phyloP scores from a whole-genome alignment of 2,888 invertebrate genomes.

The Agonopterix alstromeriana region DNA sequence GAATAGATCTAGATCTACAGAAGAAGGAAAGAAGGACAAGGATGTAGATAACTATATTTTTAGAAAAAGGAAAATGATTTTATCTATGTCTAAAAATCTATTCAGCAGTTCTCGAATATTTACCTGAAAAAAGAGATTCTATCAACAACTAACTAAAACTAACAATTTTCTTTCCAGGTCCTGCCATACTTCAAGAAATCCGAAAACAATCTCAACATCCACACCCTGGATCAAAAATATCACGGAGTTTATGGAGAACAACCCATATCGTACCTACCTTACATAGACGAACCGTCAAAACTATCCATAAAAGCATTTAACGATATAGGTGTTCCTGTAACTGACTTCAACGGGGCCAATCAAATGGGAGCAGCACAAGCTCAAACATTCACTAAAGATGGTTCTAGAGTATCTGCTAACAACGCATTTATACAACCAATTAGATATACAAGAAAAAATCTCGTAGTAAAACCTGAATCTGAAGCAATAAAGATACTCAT shows the following conservation, averaged over 20 bases:
- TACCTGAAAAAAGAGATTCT: no score
- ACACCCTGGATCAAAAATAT: conserved; percentile 63
- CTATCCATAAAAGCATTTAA: conserved; percentile 73
- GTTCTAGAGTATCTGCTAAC: conserved; percentile 78
- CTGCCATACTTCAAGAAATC: conserved; percentile 82
- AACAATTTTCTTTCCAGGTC: conserved; percentile 35
- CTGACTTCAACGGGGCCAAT: conserved; percentile 71
- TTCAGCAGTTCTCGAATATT: no score
- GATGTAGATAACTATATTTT: no score
- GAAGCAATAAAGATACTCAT: conserved; percentile 75
- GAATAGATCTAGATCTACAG: no score
- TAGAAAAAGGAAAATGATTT: no score
- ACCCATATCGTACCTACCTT: conserved; percentile 76
- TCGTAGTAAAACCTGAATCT: conserved; percentile 64
- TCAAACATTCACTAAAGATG: conserved; percentile 73
- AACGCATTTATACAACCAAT: conserved; percentile 80
- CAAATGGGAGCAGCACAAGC: conserved; percentile 76
- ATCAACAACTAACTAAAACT: no score
- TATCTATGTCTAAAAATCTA: no score
- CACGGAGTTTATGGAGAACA: conserved; percentile 78
- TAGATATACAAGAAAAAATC: conserved; percentile 65
- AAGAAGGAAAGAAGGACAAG: no score
- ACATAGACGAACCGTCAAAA: conserved; percentile 72
- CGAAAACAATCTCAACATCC: conserved; percentile 74
- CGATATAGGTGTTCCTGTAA: conserved; percentile 74